Percentiles rank a stretch among this genome's conserved stretches.
Evolutionary conservation across 2,113 vertebrate genomes (phyloP).

Genomic region (Peromyscus maniculatus): DNA sequence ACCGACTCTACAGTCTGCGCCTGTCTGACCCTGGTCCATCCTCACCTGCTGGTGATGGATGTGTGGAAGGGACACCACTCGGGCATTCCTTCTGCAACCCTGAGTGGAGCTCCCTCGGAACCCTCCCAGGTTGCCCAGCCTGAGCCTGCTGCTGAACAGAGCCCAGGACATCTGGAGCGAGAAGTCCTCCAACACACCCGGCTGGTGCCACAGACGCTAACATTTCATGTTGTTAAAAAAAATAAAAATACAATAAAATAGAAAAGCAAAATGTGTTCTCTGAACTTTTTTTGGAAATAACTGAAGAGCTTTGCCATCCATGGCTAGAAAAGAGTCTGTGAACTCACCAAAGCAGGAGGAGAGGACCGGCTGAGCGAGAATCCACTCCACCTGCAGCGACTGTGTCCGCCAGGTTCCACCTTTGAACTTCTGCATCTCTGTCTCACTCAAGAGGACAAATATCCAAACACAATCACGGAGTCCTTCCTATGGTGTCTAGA

Average conservation of each 20-base stretch:
- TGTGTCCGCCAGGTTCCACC: neutral
- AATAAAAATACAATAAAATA: neutral
- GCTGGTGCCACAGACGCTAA: neutral
- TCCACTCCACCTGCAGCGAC: fast-evolving
- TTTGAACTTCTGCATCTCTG: neutral
- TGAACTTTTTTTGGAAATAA: fast-evolving
- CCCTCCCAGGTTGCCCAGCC: neutral
- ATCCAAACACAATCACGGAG: fast-evolving
- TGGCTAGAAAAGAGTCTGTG: fast-evolving
- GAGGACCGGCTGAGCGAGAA: fast-evolving
- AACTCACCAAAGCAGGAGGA: neutral
- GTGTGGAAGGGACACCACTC: fast-evolving
- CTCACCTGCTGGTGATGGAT: too few relatives aligned
- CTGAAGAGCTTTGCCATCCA: neutral
- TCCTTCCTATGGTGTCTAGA: neutral
- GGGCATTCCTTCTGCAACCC: fast-evolving
- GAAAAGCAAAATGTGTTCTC: neutral
- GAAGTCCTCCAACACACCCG: fast-evolving
- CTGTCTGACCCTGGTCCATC: fast-evolving
- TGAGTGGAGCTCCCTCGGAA: neutral
- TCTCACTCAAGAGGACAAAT: neutral
- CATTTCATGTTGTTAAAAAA: neutral
- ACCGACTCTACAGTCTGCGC: neutral
- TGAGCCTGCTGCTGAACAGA: neutral
- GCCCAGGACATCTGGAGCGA: neutral